Evolutionary conservation across 2,888 invertebrate genomes (phyloP).

Genomic region (Ceramica pisi): DNA sequence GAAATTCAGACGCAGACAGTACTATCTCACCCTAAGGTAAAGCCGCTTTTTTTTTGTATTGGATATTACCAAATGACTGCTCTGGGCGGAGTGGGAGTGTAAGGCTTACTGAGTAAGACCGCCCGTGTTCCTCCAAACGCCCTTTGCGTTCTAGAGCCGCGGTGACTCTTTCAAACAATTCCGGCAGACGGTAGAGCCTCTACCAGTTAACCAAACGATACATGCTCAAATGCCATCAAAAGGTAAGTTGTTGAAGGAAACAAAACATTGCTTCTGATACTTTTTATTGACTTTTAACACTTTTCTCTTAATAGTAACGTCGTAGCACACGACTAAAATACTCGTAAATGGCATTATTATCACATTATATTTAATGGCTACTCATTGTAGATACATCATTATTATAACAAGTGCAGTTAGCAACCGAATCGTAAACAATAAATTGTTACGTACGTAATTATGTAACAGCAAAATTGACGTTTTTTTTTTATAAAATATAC

Average conservation of each 20-base stretch:
- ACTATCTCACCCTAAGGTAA: too few species aligned
- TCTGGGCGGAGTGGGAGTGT: too few species aligned
- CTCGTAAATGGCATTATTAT: conserved; percentile 86
- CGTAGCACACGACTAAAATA: conserved; percentile 77
- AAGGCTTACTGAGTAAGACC: too few species aligned
- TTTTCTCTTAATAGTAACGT: conserved; percentile 66
- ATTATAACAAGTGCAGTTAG: conserved; percentile 50
- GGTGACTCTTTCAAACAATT: too few species aligned
- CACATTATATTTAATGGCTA: conserved; percentile 78
- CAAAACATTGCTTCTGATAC: conserved; percentile 46
- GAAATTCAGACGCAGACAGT: too few species aligned
- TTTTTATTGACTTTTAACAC: conserved; percentile 68
- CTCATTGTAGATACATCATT: conserved; percentile 49
- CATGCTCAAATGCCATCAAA: too few species aligned
- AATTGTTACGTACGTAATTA: conserved; percentile 17
- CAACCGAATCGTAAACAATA: conserved; percentile 1
- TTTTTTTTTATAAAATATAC: neutral
- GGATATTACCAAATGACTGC: too few species aligned
- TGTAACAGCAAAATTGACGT: conserved; percentile 12
- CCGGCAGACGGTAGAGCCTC: too few species aligned
- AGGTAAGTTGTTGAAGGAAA: neutral
- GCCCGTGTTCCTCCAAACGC: too few species aligned
- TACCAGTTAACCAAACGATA: too few species aligned
- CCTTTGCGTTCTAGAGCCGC: too few species aligned
- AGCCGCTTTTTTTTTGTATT: too few species aligned